These are phyloP conservation scores for Lepidurus packardi DNA, from an alignment of 1,140 invertebrate genomes.

Conservation along the genomic window DNA sequence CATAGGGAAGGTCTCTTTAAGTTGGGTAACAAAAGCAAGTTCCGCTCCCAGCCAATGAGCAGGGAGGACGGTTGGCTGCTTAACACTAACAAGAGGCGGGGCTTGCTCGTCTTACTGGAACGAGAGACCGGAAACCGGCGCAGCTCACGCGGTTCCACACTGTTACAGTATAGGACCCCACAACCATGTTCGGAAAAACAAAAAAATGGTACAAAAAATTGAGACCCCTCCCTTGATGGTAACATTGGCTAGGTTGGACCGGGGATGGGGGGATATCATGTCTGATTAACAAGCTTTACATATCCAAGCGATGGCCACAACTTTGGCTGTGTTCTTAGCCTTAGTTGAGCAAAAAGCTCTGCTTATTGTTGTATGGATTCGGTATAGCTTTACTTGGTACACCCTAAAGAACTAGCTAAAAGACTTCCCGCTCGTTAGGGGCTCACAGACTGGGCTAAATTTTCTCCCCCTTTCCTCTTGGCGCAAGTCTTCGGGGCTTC, in stretches of 20 bases:
- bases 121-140: constrained; percentile 1
- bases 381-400: too few relatives aligned
- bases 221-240: not conserved
- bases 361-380: too few relatives aligned
- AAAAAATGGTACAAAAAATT: not conserved
- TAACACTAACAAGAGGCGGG: not conserved
- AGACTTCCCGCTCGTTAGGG: too few relatives aligned
- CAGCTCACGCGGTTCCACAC: not conserved
- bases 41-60: not conserved
- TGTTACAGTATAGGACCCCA: not conserved
- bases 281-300: not conserved
- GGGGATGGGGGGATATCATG: not conserved
- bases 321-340: too few relatives aligned
- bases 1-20: not conserved
- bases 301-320: not conserved
- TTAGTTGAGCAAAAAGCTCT: too few relatives aligned
- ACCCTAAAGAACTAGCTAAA: too few relatives aligned
- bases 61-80: not conserved
- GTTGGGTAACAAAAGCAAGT: not conserved
- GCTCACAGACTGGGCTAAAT: not conserved
- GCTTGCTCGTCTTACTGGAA: not conserved
- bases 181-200: not conserved
- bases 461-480: not conserved
- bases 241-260: not conserved
- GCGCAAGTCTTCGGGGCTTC: not conserved